Base-by-base conservation (phyloP, 2,797 vertebrate species). In the Sparus aurata region DNA sequence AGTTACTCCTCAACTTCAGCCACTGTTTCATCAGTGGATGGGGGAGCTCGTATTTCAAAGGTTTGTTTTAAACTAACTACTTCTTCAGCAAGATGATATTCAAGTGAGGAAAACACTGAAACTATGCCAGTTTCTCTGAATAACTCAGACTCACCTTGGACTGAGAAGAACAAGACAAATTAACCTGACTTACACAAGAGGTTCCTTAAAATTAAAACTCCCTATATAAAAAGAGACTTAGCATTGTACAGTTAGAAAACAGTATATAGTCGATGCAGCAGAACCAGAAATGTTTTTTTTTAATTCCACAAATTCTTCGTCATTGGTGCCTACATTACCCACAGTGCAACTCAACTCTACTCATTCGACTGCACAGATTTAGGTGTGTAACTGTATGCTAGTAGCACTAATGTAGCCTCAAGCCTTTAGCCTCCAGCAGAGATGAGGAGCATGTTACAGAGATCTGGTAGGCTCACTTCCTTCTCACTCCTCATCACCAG, bases 11-110 rank as follows among this genome's bases (percentile, higher is more conserved):
- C 25, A 84, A 69, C 80, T 82, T 94, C 69, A 87, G 70, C 65
- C 77, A 75, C 58, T 94, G 92, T 72, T 94, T 89, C 86, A 78
- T 94, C 82, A 88, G 68, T 12, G 92, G 92, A 16, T 94, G 91
- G 92, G 93, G 91, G 17, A 89, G 83, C 79, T 63, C 34, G 3
- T 47, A 17, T 38, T 79, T 60, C 38, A 59, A 69, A 77, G 92
- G 93, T 93, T 49, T 60, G 90, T 88, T 12, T 55, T 54, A 55
- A 16, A 45, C 17, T 23, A 2, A 38, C 3, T 9, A 13, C 43
- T 49, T 53, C 16, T 66, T 22, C 46, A n/a, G 55, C 22, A 7
- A 16, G 5, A 63, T 18, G 38, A 18, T 57, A 18, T 52, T 52
- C 7, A 60, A 17, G 30, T 66, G 7, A 66, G n/a, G 11, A 34